These are phyloP conservation scores for Bimastos eiseni DNA, from an alignment of 2,888 invertebrate genomes.

Conservation along the genomic window DNA sequence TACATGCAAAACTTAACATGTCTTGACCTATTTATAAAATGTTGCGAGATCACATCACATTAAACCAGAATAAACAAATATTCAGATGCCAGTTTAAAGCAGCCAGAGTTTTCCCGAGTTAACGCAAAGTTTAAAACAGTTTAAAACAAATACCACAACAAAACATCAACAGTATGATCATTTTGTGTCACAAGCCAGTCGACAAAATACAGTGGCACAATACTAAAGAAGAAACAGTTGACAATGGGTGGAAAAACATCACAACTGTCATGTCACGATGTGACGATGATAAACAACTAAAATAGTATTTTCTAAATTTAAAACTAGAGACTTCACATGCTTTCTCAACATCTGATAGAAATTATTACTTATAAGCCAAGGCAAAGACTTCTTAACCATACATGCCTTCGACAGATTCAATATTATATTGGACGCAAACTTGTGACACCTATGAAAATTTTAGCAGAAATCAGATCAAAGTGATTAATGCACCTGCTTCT, in stretches of 20 bases:
- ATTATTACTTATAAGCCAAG: neutral
- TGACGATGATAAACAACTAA: neutral
- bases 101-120: neutral
- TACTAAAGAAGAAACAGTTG: neutral
- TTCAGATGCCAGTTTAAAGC: neutral
- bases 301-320: neutral
- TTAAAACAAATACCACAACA: neutral
- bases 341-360: neutral
- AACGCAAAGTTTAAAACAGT: neutral
- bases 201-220: neutral
- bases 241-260: neutral
- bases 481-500: neutral
- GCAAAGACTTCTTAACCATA: neutral
- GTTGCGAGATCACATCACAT: neutral
- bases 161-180: neutral
- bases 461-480: too few relatives aligned
- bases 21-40: neutral
- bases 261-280: neutral
- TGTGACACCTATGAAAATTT: too few relatives aligned
- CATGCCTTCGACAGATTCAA: neutral
- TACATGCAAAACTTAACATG: neutral
- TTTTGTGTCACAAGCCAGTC: neutral
- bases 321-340: neutral
- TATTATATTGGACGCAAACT: neutral
- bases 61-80: slow-evolving; percentile 13